phyloP scores from a whole-genome alignment of 2,797 vertebrate species.

The Catharus ustulatus region DNA sequence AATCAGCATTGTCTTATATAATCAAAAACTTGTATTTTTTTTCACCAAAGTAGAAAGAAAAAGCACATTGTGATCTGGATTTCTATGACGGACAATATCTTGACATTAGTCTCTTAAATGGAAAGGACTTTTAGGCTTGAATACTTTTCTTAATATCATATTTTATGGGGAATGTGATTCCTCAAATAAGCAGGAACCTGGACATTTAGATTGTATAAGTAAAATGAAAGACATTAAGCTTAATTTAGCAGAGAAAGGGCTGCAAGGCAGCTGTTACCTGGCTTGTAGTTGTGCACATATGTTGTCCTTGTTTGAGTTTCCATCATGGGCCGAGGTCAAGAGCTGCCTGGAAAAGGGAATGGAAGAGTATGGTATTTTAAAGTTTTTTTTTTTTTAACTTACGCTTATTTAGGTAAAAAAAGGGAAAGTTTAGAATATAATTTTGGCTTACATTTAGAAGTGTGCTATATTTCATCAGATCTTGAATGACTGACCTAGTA shows the following conservation, averaged over 20 bases:
- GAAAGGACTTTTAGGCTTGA: constrained; percentile 17
- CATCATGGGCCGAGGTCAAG: neutral
- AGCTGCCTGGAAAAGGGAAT: neutral
- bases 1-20: neutral
- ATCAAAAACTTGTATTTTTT: neutral
- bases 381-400: neutral
- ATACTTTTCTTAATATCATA: neutral
- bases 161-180: neutral
- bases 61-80: neutral
- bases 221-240: neutral
- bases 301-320: neutral
- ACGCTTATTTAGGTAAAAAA: neutral
- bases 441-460: neutral
- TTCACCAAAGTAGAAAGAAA: neutral
- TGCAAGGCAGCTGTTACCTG: neutral
- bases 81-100: neutral
- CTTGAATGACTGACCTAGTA: neutral
- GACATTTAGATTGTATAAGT: neutral
- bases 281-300: accelerated
- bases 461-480: neutral
- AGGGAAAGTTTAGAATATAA: neutral
- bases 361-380: neutral
- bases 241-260: neutral
- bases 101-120: neutral
- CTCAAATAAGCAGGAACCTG: neutral